Conservation (phyloP, 92 coral and sea anemone genomes). For the Isaurus tuberculatus region DNA sequence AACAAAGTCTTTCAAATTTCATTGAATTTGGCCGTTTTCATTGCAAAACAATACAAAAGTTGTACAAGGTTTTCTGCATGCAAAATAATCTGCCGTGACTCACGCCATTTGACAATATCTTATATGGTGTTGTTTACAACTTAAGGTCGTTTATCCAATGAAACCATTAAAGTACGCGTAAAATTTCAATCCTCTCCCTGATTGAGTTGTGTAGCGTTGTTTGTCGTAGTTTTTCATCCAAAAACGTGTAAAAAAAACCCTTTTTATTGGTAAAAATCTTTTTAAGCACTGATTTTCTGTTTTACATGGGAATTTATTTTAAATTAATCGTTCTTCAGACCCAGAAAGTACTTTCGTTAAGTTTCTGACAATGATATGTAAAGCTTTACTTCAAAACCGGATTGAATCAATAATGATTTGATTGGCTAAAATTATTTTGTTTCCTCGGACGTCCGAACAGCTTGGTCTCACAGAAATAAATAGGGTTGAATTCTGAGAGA, state of each 20-base stretch:
- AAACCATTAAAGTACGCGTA: no score
- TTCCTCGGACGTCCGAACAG: constrained; percentile 1
- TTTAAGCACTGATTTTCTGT: background rate
- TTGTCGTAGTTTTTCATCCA: no score
- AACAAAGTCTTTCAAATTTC: background rate
- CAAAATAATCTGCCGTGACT: background rate
- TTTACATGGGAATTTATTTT: background rate
- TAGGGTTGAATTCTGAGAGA: constrained; percentile 24
- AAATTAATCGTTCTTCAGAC: background rate
- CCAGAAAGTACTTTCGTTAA: background rate
- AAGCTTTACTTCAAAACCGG: background rate
- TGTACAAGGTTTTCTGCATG: constrained; percentile 1
- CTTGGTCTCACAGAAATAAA: background rate
- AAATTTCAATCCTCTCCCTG: no score
- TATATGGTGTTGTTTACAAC: background rate
- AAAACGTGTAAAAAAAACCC: background rate
- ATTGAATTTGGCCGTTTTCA: constrained; percentile 27
- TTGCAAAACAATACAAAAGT: constrained; percentile 19
- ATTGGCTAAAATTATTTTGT: constrained; percentile 5
- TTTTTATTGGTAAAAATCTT: background rate
- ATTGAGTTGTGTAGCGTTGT: no score
- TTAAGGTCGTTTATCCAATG: background rate
- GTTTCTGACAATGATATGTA: background rate
- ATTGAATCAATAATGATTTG: constrained; percentile 5
- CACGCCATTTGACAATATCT: background rate